Evolutionary conservation across 2,797 vertebrate species (phyloP), one percentile per base, ranked within the genome.

Genomic region (Siniperca scherzeri): DNA sequence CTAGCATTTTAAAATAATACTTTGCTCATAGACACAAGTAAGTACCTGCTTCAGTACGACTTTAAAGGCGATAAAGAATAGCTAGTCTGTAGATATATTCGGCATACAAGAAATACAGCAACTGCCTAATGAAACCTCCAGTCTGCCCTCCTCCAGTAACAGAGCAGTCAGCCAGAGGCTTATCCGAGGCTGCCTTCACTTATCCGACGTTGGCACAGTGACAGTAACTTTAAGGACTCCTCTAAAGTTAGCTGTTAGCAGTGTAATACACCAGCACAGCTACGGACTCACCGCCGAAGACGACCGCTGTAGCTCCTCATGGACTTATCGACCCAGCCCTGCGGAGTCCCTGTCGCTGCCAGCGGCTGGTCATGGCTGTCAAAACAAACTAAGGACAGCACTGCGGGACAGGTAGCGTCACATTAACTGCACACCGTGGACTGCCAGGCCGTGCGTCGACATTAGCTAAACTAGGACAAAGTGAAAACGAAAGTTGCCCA

Each of bases 241-340:
- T 50, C 38, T 27, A 6, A 48, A 80, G 42, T 67, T 70, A 78
- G 42, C 38, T 10, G 40, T 14, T 80, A 17, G 30, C 25, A 40
- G 38, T 9, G 33, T 30, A 12, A 27, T 30, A 17, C 27, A 14
- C 8, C 57, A 36, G 14, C 17, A 14, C 0, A 3, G 40, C 11
- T 36, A 7, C 40, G 19, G 16, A 89, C 84, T 86, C 46, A 87
- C 83, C 76, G 55, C 48, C 53, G 59, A 22, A 64, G 46, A 70
- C 69, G 25, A 79, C 69, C 74, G 59, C 1, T 69, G 78, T 25
- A 71, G 44, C 52, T 70, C 74, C 17, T 59, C 68, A 61, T 79
- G 11, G 25, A 56, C 19, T 71, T 70, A 82, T 81, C 42, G 71
- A 71, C 5, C 21, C 59, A 48, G 75, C 30, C 60, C 55, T 13